Base-by-base conservation (phyloP, 2,113 vertebrate species). In the Eublepharis macularius region DNA sequence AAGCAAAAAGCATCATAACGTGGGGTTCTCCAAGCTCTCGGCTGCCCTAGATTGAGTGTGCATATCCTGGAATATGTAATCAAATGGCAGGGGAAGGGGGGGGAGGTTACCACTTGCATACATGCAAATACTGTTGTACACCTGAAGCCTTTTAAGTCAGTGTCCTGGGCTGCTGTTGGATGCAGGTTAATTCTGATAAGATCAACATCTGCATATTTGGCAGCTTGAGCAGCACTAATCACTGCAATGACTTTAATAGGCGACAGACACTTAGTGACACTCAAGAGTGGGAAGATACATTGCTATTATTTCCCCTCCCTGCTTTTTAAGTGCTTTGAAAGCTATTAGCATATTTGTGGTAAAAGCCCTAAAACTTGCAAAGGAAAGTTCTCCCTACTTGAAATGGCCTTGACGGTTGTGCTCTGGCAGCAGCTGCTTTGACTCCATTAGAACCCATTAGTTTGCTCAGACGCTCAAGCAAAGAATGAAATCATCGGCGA, bases 211-310 rank as follows among this genome's bases (percentile, higher is more conserved):
- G 86, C 69, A 80, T 80, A 92, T 76, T 21, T 94, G 92, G 89
- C 92, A 90, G 80, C 24, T 92, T 2, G 80, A 92, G 82, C 75
- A 57, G 54, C 75, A 86, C 90, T 94, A 84, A 92, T 94, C 94
- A 92, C 82, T 73, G 80, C 76, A 88, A 84, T 91, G 89, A 73
- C 88, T 94, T 94, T 90, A 94, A 94, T 92, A 90, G 82, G 90
- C 90, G 89, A 89, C 80, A 63, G 89, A 89, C 80, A 63, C 90
- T 92, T 85, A 69, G 16, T 87, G 81, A 78, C 81, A 87, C 90
- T 89, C 85, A 72, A 41, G 89, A 90, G 84, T 80, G 89, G 85
- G 68, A 24, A 83, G 79, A 7, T 2, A 68, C 75, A 29, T 54
- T 86, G 90, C 85, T 87, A 24, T 63, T 29, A 26, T 29, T 70